A percentile compares a stretch with the other conserved stretches of the same genome.
These are phyloP conservation scores for Ornithoptera priamus DNA, from an alignment of 2,888 invertebrate species.

Conservation along the genomic window DNA sequence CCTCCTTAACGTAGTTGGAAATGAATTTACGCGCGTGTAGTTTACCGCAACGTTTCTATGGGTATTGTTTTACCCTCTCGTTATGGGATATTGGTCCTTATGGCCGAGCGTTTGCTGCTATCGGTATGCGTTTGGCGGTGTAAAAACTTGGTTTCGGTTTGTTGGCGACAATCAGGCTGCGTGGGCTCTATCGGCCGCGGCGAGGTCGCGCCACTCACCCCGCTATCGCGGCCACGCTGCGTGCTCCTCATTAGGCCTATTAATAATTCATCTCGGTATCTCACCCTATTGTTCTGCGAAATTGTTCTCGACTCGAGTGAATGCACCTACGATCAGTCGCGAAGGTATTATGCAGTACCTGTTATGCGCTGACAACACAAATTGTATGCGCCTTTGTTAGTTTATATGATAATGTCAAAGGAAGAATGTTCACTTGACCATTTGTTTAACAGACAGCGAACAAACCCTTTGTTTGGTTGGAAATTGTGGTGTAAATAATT, in stretches of 20 bases:
- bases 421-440: constrained; percentile 12
- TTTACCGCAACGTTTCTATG: constrained; percentile 34
- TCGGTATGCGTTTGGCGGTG: constrained; percentile 37
- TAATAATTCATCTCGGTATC: constrained; percentile 74
- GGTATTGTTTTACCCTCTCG: constrained; percentile 28
- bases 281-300: constrained; percentile 67
- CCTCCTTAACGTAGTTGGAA: constrained; percentile 23
- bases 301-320: constrained; percentile 58
- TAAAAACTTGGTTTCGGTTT: constrained; percentile 54
- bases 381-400: constrained; percentile 17
- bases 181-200: constrained; percentile 69
- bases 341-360: constrained; percentile 6
- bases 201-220: constrained; percentile 77
- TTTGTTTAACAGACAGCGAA: constrained; percentile 2
- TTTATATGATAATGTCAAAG: constrained; percentile 5
- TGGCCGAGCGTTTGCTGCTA: constrained; percentile 32
- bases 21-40: constrained; percentile 31
- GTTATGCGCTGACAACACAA: constrained; percentile 1
- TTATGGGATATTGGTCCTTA: constrained; percentile 34
- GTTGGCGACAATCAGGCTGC: constrained; percentile 78
- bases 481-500: background rate
- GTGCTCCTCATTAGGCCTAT: constrained; percentile 71
- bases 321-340: constrained; percentile 29
- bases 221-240: constrained; percentile 59
- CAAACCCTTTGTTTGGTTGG: background rate